Evolutionary conservation across 1,140 invertebrate genomes (phyloP).

Genomic region (Leptopilina boulardi): DNA sequence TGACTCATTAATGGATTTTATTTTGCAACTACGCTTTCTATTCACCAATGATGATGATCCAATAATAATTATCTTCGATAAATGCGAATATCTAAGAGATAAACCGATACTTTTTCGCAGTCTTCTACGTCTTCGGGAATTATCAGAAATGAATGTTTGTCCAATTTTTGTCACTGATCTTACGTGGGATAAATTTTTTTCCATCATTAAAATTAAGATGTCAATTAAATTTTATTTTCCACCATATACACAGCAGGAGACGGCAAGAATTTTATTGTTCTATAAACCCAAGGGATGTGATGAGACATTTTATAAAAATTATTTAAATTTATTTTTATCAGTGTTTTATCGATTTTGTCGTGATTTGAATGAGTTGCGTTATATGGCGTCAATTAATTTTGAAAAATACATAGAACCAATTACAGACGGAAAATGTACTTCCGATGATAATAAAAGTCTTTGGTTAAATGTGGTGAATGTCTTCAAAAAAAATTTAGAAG

Average conservation of each 20-base stretch:
- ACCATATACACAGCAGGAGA: slow-evolving; percentile 88
- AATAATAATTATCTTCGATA: slow-evolving; percentile 84
- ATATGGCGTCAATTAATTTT: slow-evolving; percentile 84
- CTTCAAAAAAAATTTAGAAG: slow-evolving; percentile 84
- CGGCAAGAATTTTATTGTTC: slow-evolving; percentile 83
- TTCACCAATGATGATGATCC: slow-evolving; percentile 64
- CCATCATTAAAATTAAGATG: slow-evolving; percentile 82
- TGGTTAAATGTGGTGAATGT: slow-evolving; percentile 88
- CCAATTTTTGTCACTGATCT: slow-evolving; percentile 87
- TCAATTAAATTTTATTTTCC: slow-evolving; percentile 87
- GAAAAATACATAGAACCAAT: slow-evolving; percentile 86
- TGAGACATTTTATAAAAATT: slow-evolving; percentile 83
- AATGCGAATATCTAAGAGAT: slow-evolving; percentile 85
- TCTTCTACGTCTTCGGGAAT: slow-evolving; percentile 84
- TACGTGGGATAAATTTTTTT: slow-evolving; percentile 86
- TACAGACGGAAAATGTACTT: slow-evolving; percentile 75
- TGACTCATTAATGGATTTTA: slow-evolving; percentile 86
- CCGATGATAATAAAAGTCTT: slow-evolving; percentile 81
- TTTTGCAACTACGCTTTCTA: slow-evolving; percentile 76
- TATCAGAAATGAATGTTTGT: slow-evolving; percentile 84
- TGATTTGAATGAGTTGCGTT: slow-evolving; percentile 87
- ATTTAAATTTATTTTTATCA: slow-evolving; percentile 86
- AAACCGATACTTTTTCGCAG: slow-evolving; percentile 83
- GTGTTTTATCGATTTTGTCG: slow-evolving; percentile 88
- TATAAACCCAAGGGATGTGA: slow-evolving; percentile 62